Evolutionary conservation across 2,113 vertebrate genomes (phyloP), one percentile per base, ranked within the genome.

Genomic region (Patagioenas fasciata): DNA sequence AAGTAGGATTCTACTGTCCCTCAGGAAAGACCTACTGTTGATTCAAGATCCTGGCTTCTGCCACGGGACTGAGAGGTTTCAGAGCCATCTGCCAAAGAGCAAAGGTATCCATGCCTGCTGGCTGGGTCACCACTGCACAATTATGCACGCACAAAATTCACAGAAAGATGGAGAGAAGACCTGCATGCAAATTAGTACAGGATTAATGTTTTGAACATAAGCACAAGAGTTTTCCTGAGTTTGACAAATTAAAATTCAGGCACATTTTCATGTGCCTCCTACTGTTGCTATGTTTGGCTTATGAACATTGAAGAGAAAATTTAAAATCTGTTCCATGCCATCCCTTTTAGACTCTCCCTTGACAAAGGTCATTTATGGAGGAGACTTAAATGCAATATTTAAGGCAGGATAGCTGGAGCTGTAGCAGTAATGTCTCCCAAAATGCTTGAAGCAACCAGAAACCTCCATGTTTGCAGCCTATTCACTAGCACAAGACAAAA

Each of bases 81-180:
- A 11, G 47, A 26, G 79, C 81, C 95, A 95, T 93, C 95, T 96
- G 85, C 79, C 61, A 79, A 67, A 96, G 92, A 93, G 80, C 85
- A 94, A 44, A 83, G 69, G 28, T 66, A 54, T 18, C 85, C 32
- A 15, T 5, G 5, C 71, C 85, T 84, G 85, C 75, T 84, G 92
- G 48, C 69, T 93, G 80, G 95, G 82, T 89, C 64, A 65, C 38
- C 38, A 26, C 7, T 2, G 11, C 17, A 77, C 2, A 3, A 40
- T 31, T 60, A 42, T 38, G 18, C 71, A 51, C 0, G 14, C 67
- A 60, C 81, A 93, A 26, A 50, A 89, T 47, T 54, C 75, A 66
- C 83, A 48, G 24, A 19, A 66, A 78, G 15, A 5, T 66, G 47
- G 50, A 7, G 28, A 91, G 66, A 73, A 56, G 36, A 13, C 18